Base-by-base conservation (phyloP, 2,888 invertebrate genomes). In the Tetragonula carbonaria region DNA sequence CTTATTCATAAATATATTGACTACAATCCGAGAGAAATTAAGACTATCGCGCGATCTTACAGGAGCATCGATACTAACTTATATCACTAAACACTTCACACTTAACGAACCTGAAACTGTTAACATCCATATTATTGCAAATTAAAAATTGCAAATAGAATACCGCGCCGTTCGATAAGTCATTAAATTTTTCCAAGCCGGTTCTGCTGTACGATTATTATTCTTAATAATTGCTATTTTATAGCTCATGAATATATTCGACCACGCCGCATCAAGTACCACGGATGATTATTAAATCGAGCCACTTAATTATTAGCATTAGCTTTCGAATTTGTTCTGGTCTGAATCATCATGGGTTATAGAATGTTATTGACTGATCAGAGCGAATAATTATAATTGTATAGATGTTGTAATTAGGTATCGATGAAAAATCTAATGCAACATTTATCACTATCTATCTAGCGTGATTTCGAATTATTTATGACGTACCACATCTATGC, bases 311-410 rank as follows among this genome's bases (percentile, higher is more conserved):
- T 28, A n/a, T 5, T 53, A 2, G 45, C 59, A 72, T 51, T 72
- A 67, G 16, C 67, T 57, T 66, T 62, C 18, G 62, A 33, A 28
- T 55, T 73, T 63, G 50, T 59, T 62, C 45, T 16, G 23, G 33
- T 53, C 68, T 50, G 55, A 67, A 63, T 74, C n/a, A 50, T 28
- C 53, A 67, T 28, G 14, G 66, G 72, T 71, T 78, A 72, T 28
- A 78, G 28, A n/a, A n/a, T 59, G 55, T 33, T 16, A 8, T 8
- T 28, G n/a, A 3, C 33, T 50, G 63, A 33, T 33, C 62, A 45
- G 23, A 51, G 55, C 63, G 68, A 45, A 78, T 23, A 33, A 45
- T 33, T n/a, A 23, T 55, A 55, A 73, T 72, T 67, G 11, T 45
- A 50, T 33, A 62, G 8, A 28, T 51, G 13, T 23, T 33, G 13